Conservation (phyloP, 2,797 vertebrate species). For the Squalus acanthias region DNA sequence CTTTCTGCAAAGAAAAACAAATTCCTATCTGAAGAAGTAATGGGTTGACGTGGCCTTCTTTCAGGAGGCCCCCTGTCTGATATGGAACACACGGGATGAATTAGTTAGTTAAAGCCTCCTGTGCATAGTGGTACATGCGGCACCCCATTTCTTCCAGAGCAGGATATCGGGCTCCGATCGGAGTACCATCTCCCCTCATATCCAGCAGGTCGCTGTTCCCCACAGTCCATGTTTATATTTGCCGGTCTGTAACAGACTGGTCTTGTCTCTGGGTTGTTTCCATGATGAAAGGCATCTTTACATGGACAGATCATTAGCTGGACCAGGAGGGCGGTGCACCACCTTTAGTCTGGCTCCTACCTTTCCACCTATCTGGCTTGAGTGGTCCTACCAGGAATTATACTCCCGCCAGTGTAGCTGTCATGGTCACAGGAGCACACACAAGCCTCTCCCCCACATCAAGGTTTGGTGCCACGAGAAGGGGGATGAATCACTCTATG, state of each 20-base stretch:
- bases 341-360: neutral
- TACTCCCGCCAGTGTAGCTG: neutral
- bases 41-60: neutral
- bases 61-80: neutral
- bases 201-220: neutral
- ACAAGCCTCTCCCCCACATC: neutral
- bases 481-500: no score
- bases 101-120: neutral
- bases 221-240: neutral
- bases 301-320: neutral
- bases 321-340: neutral
- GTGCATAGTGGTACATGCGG: neutral
- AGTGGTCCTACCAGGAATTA: neutral
- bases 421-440: neutral
- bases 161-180: no score
- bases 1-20: no score
- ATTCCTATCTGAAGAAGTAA: no score
- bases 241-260: neutral
- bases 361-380: neutral
- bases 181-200: neutral
- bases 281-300: neutral
- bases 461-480: neutral
- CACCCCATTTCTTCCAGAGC: neutral
- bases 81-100: neutral
- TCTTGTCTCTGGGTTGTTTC: neutral